phyloP scores from a whole-genome alignment of 2,797 vertebrate species.

The Garrulus glandarius region DNA sequence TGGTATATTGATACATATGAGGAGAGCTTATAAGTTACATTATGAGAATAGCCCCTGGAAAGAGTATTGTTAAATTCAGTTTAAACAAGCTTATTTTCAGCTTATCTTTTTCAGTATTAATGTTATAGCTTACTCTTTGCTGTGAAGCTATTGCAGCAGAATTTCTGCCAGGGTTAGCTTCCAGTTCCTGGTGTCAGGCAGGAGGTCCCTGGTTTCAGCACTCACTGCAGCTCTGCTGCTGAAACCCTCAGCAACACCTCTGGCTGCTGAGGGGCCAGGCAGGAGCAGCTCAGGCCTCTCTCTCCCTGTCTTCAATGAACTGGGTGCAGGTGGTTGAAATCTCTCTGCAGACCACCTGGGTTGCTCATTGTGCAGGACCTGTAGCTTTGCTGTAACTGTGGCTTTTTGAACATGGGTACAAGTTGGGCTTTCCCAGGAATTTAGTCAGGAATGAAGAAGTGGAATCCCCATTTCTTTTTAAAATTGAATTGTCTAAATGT shows the following conservation, averaged over 20 bases:
- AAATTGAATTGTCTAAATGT: background rate
- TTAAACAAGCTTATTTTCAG: background rate
- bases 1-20: accelerated
- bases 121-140: background rate
- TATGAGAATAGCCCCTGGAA: background rate
- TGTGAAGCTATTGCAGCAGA: background rate
- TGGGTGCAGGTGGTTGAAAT: background rate
- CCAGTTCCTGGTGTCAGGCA: accelerated
- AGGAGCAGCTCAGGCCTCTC: background rate
- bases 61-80: background rate
- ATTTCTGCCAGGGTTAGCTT: background rate
- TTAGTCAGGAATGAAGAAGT: background rate
- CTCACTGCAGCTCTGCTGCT: background rate
- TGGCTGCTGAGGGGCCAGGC: background rate
- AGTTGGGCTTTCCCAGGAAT: background rate
- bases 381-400: background rate
- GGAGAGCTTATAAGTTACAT: background rate
- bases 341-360: background rate
- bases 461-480: background rate
- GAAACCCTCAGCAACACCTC: background rate
- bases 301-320: background rate
- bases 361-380: background rate
- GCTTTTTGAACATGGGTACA: accelerated
- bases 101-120: background rate
- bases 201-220: background rate